Percentiles rank a stretch among this genome's conserved stretches.
phyloP scores from a whole-genome alignment of 2,888 invertebrate genomes.

The Epinotia brunnichana region DNA sequence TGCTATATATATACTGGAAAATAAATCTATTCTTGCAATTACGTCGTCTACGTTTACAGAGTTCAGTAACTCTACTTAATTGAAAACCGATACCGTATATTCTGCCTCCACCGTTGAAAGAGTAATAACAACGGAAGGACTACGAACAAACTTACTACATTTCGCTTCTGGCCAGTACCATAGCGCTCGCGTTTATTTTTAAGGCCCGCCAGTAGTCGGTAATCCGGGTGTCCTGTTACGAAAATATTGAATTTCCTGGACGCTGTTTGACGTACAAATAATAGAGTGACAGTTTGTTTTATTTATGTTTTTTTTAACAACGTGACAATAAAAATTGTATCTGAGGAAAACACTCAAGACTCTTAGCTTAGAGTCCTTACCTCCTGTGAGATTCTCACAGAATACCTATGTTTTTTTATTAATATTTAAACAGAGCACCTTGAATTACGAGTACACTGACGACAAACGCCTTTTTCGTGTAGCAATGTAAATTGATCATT shows the following conservation, averaged over 20 bases:
- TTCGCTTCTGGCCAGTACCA: constrained; percentile 4
- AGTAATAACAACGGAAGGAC: background rate
- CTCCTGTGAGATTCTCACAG: background rate
- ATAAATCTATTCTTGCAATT: constrained; percentile 11
- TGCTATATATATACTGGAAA: background rate
- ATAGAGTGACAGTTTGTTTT: constrained; percentile 27
- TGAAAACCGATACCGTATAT: constrained; percentile 45
- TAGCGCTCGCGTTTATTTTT: constrained; percentile 35
- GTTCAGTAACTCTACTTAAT: constrained; percentile 40
- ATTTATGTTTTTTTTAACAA: background rate
- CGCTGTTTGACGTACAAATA: constrained; percentile 47
- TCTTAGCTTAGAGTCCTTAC: too few relatives aligned
- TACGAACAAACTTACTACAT: background rate
- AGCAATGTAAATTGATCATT: background rate
- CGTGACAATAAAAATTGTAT: background rate
- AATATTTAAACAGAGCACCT: background rate
- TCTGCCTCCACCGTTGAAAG: constrained; percentile 9
- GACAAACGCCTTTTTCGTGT: background rate
- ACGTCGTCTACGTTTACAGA: constrained; percentile 33
- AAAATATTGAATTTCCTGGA: constrained; percentile 52
- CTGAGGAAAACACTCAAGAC: background rate
- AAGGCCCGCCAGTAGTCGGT: constrained; percentile 38
- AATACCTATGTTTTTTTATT: background rate
- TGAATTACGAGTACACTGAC: background rate
- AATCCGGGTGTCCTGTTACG: constrained; percentile 46